A percentile compares a stretch with the other conserved stretches of the same genome.
These are phyloP conservation scores for Vireo griseus DNA, from an alignment of 2,797 vertebrate species.

Conservation along the genomic window DNA sequence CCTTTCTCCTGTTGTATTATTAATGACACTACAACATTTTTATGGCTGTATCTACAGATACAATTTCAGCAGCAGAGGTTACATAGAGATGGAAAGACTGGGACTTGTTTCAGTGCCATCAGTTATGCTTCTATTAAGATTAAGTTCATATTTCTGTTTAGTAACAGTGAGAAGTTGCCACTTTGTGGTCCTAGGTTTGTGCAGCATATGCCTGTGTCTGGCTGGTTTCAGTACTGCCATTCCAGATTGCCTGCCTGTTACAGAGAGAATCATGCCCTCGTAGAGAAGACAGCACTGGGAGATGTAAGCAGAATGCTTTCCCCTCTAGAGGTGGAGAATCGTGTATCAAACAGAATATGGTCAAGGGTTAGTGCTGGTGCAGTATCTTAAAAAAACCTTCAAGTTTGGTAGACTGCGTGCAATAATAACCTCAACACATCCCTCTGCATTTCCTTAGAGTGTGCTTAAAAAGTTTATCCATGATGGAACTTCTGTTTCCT, in stretches of 20 bases:
- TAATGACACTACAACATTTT: not conserved
- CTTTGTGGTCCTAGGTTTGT: not conserved
- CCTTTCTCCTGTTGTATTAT: not conserved
- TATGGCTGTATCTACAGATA: not conserved
- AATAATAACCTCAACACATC: not conserved
- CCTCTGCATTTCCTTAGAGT: not conserved
- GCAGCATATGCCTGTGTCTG: rapidly evolving
- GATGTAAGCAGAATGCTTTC: not conserved
- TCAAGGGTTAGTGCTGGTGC: rapidly evolving
- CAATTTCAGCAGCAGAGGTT: not conserved
- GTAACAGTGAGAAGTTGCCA: not conserved
- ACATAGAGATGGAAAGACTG: not conserved
- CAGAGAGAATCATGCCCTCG: not conserved
- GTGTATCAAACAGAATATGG: rapidly evolving
- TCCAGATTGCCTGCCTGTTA: not conserved
- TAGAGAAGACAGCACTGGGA: not conserved
- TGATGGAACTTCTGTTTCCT: not conserved
- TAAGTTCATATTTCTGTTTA: not conserved
- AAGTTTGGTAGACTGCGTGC: not conserved
- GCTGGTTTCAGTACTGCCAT: not conserved
- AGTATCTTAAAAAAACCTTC: not conserved
- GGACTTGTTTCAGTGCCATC: not conserved
- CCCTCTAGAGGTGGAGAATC: rapidly evolving
- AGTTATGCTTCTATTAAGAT: not conserved
- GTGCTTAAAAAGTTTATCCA: not conserved